These are phyloP conservation scores for Eilema depressum DNA, from an alignment of 2,888 invertebrate species.

Conservation along the genomic window DNA sequence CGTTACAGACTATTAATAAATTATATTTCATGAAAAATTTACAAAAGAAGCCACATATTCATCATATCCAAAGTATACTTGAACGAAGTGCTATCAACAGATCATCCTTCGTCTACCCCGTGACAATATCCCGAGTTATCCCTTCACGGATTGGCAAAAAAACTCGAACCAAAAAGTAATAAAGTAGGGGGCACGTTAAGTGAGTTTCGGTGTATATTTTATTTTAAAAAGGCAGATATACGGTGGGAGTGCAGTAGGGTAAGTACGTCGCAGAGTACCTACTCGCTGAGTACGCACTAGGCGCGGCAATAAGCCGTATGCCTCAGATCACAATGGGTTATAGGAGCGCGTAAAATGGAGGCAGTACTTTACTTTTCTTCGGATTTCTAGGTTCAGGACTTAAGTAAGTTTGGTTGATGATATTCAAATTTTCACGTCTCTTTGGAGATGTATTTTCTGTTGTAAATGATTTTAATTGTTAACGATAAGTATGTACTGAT, in stretches of 20 bases:
- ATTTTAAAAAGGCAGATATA: slow-evolving; percentile 11
- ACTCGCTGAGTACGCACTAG: slow-evolving; percentile 1
- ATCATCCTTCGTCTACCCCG: neutral
- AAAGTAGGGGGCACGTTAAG: slow-evolving; percentile 21
- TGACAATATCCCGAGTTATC: neutral
- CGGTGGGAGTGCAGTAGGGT: neutral
- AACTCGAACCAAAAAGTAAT: slow-evolving; percentile 13
- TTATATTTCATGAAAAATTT: no score
- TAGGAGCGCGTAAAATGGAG: neutral
- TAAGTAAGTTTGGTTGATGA: neutral
- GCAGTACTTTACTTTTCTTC: neutral
- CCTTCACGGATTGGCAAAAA: slow-evolving; percentile 9
- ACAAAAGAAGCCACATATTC: neutral
- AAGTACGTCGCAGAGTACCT: slow-evolving; percentile 10
- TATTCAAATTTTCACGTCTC: neutral
- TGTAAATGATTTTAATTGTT: no score
- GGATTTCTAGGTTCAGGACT: neutral
- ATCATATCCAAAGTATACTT: neutral
- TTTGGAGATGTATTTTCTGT: no score
- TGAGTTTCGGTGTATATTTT: slow-evolving; percentile 36
- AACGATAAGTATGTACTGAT: no score
- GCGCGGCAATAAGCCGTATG: slow-evolving; percentile 9
- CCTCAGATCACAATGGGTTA: slow-evolving; percentile 7
- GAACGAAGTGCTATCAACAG: neutral
- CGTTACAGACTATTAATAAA: no score